phyloP scores from a whole-genome alignment of 2,888 invertebrate genomes.

The Conistra vaccinii region DNA sequence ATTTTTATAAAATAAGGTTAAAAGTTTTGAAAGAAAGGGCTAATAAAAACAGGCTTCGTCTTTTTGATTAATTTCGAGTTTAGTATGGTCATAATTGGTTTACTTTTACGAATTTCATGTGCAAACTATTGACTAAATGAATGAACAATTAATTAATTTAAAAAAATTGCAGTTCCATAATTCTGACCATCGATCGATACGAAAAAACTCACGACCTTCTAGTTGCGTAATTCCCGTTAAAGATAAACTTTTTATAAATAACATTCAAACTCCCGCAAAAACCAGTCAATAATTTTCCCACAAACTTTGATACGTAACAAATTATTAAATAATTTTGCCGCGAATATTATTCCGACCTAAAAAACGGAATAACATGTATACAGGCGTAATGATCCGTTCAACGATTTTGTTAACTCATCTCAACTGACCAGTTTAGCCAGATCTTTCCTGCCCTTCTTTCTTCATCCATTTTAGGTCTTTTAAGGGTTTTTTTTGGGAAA shows the following conservation, averaged over 20 bases:
- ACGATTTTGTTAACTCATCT: slow-evolving; percentile 83
- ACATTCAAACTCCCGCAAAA: slow-evolving; percentile 14
- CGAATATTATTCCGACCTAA: slow-evolving; percentile 74
- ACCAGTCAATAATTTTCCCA: slow-evolving; percentile 46
- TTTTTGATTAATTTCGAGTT: neutral
- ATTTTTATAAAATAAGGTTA: slow-evolving; percentile 24
- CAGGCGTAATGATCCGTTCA: slow-evolving; percentile 81
- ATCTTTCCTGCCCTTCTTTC: slow-evolving; percentile 50
- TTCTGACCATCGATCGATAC: neutral
- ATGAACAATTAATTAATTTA: neutral
- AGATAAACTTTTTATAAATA: too few relatives aligned
- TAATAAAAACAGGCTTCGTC: too few relatives aligned
- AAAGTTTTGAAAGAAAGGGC: neutral
- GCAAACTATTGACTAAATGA: neutral
- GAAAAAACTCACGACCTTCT: neutral
- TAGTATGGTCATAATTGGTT: neutral
- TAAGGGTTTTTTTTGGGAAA: neutral
- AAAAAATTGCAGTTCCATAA: neutral
- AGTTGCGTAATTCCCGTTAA: neutral
- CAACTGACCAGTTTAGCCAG: slow-evolving; percentile 62
- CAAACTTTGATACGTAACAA: slow-evolving; percentile 54
- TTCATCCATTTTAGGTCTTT: neutral
- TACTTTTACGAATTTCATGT: neutral
- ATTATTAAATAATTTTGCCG: slow-evolving; percentile 60
- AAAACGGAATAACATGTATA: slow-evolving; percentile 75